Conservation (phyloP, 2,113 vertebrate genomes). For the Anoura caudifer region DNA sequence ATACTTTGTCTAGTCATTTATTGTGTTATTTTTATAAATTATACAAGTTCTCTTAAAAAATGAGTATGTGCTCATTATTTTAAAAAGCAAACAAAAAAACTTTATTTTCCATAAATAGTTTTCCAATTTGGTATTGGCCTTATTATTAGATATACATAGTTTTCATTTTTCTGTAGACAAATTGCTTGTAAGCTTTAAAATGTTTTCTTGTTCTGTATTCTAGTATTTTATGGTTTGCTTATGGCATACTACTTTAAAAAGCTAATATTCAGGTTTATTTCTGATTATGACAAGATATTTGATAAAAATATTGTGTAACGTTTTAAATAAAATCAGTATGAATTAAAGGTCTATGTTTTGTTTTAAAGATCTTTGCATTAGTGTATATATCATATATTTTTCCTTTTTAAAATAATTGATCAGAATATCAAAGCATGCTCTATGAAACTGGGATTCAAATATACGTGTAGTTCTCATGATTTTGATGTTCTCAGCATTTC, state of each 20-base stretch:
- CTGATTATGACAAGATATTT: constrained; percentile 19
- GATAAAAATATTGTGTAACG: constrained; percentile 9
- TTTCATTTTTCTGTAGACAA: constrained; percentile 4
- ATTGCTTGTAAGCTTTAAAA: constrained; percentile 25
- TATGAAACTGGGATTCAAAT: neutral
- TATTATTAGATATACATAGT: neutral
- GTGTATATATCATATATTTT: neutral
- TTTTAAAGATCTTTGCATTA: neutral
- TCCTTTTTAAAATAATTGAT: neutral
- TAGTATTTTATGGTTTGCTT: neutral
- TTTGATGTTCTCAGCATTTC: neutral
- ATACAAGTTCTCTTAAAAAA: neutral
- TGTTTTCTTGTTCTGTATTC: constrained; percentile 18
- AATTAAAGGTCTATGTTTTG: constrained; percentile 18
- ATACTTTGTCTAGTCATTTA: neutral
- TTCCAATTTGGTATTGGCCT: neutral
- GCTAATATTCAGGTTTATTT: constrained; percentile 21
- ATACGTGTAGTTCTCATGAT: neutral
- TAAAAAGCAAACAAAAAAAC: neutral
- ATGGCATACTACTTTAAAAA: constrained; percentile 8
- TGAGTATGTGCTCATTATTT: neutral
- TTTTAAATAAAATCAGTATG: constrained; percentile 52
- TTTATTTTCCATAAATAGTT: neutral
- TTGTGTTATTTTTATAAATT: neutral
- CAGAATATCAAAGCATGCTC: neutral